phyloP scores from a whole-genome alignment of 2,113 vertebrate genomes.

The Pungitius pungitius region DNA sequence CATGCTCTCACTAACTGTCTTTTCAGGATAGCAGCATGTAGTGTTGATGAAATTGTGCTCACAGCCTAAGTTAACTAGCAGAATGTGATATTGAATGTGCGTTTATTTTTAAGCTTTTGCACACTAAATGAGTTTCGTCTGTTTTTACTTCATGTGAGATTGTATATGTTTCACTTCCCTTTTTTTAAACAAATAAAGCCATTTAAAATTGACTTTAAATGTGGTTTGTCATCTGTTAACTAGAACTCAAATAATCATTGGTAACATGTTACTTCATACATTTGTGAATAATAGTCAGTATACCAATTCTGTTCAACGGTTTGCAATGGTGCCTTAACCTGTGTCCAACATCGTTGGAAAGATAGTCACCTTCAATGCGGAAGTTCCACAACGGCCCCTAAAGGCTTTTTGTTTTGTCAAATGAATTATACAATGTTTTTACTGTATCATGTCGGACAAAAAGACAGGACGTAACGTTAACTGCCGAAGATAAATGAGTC shows the following conservation, averaged over 20 bases:
- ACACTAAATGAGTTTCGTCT: slow-evolving; percentile 35
- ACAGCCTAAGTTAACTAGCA: slow-evolving; percentile 9
- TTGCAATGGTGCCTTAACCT: not conserved
- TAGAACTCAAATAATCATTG: not conserved
- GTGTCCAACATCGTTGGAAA: too few species aligned
- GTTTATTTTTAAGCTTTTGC: slow-evolving; percentile 49
- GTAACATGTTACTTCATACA: not conserved
- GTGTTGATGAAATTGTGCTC: not conserved
- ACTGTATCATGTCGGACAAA: not conserved
- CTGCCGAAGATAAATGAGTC: not conserved
- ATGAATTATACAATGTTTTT: not conserved
- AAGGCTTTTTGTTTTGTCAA: not conserved
- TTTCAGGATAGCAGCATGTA: slow-evolving; percentile 19
- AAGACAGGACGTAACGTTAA: not conserved
- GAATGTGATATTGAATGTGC: slow-evolving; percentile 41
- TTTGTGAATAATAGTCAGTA: not conserved
- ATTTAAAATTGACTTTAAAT: slow-evolving; percentile 29
- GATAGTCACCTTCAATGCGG: not conserved
- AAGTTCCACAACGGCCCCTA: not conserved
- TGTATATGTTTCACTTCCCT: slow-evolving; percentile 49
- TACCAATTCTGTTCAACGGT: not conserved
- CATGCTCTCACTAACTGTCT: not conserved
- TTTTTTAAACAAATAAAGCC: slow-evolving; percentile 59
- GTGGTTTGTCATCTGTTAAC: slow-evolving; percentile 1
- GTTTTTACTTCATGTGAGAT: slow-evolving; percentile 32